Conservation (phyloP, 2,797 vertebrate genomes). For the Poecilia picta region DNA sequence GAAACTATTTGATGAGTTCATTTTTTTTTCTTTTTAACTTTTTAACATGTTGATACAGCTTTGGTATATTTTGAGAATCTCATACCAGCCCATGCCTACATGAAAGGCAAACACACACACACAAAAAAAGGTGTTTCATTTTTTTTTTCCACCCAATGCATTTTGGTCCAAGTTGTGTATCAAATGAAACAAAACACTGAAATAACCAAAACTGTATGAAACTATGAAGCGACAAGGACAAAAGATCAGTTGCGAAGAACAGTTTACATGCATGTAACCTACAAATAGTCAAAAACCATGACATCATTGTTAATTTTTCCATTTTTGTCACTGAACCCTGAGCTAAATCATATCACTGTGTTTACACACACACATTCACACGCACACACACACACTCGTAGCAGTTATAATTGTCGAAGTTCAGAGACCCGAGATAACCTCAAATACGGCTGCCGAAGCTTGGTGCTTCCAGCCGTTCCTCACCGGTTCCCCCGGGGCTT, state of each 20-base stretch:
- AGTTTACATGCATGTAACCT: conserved; percentile 54
- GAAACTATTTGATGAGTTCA: background rate
- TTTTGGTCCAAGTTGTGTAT: conserved; percentile 75
- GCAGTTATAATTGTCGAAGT: conserved; percentile 46
- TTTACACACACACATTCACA: conserved; percentile 24
- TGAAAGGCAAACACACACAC: conserved; percentile 24
- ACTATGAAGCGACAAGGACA: conserved; percentile 37
- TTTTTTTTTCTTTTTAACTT: background rate
- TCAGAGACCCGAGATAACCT: conserved; percentile 66
- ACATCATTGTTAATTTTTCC: conserved; percentile 74
- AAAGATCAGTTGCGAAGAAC: conserved; percentile 23
- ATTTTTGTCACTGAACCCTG: conserved; percentile 81
- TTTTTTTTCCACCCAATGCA: conserved; percentile 37
- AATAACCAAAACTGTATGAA: background rate
- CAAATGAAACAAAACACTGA: background rate
- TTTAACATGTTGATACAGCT: background rate
- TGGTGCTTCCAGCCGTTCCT: conserved; percentile 41
- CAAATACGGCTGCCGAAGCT: conserved; percentile 60
- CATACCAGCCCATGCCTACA: background rate
- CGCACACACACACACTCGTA: conserved; percentile 50
- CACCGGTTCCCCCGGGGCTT: conserved; percentile 66
- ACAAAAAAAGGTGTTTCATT: conserved; percentile 24
- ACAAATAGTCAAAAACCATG: conserved; percentile 67
- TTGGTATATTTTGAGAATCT: background rate
- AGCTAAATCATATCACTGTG: conserved; percentile 72